These are phyloP conservation scores for Scaptomyza hsui DNA, from an alignment of 1,140 invertebrate species.

Conservation along the genomic window DNA sequence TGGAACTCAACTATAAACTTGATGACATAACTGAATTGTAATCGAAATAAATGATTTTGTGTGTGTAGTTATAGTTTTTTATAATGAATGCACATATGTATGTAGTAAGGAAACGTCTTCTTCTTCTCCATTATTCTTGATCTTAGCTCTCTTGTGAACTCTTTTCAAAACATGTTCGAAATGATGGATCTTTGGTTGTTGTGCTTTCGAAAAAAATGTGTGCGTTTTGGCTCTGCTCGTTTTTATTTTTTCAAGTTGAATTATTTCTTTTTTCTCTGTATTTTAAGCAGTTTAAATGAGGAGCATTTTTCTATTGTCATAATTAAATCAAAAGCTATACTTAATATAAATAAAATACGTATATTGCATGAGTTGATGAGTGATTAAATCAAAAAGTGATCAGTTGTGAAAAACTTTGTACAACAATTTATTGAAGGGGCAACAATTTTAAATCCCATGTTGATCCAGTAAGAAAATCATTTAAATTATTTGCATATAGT, in stretches of 20 bases:
- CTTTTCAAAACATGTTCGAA: constrained; percentile 17
- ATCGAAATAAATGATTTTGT: constrained; percentile 56
- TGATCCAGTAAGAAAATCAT: background rate
- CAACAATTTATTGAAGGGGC: background rate
- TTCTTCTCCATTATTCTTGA: constrained; percentile 30
- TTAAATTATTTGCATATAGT: background rate
- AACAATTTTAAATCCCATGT: background rate
- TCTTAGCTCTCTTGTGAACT: constrained; percentile 56
- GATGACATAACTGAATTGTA: constrained; percentile 64
- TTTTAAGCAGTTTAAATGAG: constrained; percentile 49
- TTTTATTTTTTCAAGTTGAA: constrained; percentile 33
- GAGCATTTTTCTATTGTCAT: constrained; percentile 68
- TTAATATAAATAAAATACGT: constrained; percentile 20
- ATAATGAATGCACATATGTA: constrained; percentile 44
- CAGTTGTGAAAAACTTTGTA: constrained; percentile 50
- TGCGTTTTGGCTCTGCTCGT: constrained; percentile 65
- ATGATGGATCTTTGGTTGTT: constrained; percentile 80
- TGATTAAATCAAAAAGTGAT: constrained; percentile 41
- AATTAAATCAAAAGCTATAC: constrained; percentile 37
- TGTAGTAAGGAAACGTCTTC: constrained; percentile 9
- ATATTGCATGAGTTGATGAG: constrained; percentile 13
- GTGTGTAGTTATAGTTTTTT: background rate
- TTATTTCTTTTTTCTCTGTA: constrained; percentile 35
- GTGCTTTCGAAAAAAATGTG: constrained; percentile 64
- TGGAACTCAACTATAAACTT: constrained; percentile 72